Evolutionary conservation across 1,140 invertebrate genomes (phyloP), one percentile per base, ranked within the genome.

Genomic region (Cydia fagiglandana): DNA sequence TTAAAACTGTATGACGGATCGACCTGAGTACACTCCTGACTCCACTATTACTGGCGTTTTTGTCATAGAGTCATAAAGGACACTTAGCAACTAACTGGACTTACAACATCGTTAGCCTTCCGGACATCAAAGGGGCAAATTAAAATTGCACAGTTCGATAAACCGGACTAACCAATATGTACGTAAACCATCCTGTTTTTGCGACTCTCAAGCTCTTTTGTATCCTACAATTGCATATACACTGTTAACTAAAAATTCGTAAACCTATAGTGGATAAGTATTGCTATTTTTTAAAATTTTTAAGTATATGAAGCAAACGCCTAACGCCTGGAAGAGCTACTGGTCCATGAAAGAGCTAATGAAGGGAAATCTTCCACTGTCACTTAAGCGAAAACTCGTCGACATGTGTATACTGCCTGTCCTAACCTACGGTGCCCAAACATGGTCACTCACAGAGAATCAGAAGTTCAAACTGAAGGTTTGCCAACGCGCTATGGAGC

Each of bases 81-180:
- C 53, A 56, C 53, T 56, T 56, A 56, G 56, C 12, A 56, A 56
- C 53, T 20, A 20, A 24, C 17, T 61, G 56, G 20, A 24, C 20
- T 24, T 61, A 56, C 0, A 24, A 61, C n/a, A 17, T 47, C 53
- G 53, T 56, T 56, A 56, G 53, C n/a, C n/a, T 61, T 61, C 20
- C 9, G 56, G 56, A 10, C 56, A 17, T 61, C 56, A 61, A 61
- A 61, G 56, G 56, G n/a, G n/a, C 56, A 24, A 61, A 61, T 61
- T 61, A 61, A 24, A 24, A 61, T 24, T 10, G 56, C n/a, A 61
- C 6, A 20, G 20, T 61, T 5, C 56, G 20, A 61, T 61, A 61
- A 50, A 56, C 53, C 53, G 4, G 5, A 56, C 53, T 20, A 17
- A 56, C 15, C n/a, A n/a, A 56, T 17, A 47, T 47, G 13, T 47